These are phyloP conservation scores for Drosophila phalerata DNA, from an alignment of 2,888 invertebrate species.

Conservation along the genomic window DNA sequence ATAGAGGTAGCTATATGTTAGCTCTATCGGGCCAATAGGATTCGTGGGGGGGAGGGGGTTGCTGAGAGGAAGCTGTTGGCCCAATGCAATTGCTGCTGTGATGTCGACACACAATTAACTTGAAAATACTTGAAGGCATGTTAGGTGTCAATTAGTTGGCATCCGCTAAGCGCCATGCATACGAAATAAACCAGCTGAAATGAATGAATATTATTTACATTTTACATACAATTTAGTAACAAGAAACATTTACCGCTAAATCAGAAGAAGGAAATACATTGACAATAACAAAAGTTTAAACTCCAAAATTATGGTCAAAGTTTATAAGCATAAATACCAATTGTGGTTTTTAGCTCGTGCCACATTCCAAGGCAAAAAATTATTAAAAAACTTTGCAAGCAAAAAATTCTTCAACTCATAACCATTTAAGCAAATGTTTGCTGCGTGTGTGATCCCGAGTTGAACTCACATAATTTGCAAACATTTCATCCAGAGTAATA, in stretches of 20 bases:
- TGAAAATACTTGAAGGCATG: constrained; percentile 76
- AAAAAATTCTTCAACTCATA: constrained; percentile 45
- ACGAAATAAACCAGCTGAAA: constrained; percentile 55
- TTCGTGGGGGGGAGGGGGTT: constrained; percentile 5
- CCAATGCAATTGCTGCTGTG: constrained; percentile 40
- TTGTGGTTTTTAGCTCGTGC: constrained; percentile 1
- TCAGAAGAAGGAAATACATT: neutral
- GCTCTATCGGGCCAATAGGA: constrained; percentile 28
- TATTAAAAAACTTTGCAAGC: constrained; percentile 66
- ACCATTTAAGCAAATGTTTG: constrained; percentile 29
- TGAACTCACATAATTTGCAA: constrained; percentile 75
- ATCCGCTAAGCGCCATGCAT: constrained; percentile 67
- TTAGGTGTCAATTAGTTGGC: constrained; percentile 79
- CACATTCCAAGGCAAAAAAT: constrained; percentile 6
- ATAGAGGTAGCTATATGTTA: constrained; percentile 39
- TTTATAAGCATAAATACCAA: constrained; percentile 20
- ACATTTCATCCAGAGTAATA: constrained; percentile 61
- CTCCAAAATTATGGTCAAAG: constrained; percentile 10
- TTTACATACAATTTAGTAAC: constrained; percentile 31
- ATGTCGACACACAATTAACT: constrained; percentile 80
- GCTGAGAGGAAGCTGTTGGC: constrained; percentile 1
- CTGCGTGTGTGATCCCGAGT: constrained; percentile 31
- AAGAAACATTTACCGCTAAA: neutral
- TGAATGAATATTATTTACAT: constrained; percentile 61
- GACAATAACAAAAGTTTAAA: constrained; percentile 1